Base-by-base conservation (phyloP, 2,888 invertebrate genomes). In the Dasypolia templi region DNA sequence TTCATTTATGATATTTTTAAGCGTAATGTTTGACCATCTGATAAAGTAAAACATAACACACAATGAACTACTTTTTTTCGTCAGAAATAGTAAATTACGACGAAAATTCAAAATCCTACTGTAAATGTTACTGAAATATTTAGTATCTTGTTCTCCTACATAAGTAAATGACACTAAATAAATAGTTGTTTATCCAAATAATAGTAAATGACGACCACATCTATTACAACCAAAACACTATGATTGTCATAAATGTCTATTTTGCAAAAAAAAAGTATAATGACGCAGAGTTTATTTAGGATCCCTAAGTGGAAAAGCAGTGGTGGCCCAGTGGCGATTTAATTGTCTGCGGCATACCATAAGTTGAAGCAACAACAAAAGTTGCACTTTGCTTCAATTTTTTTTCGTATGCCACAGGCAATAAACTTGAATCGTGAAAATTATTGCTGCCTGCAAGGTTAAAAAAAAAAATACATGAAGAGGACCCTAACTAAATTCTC, bases 1-100 rank as follows among this genome's bases (percentile, higher is more conserved):
- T 58, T 72, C 39, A 35, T 64, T 79, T 77, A 42, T 22, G 56
- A 72, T 66, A 35, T 72, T 79, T 75, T 44, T 53, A 39, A 39
- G 14, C 14, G 42, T 62, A 3, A n/a, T 19, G 4, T 26, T 11
- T 39, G 14, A 68, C 12, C 14, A 22, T 1, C 29, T 17, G 22
- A 19, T 42, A 29, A 6, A 22, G 61, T 55, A 19, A 35, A 51
- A 65, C 17, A 35, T 35, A 17, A 35, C 11, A 4, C 63, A 17
- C 17, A 3, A 39, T 19, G 2, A 14, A 62, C 5, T 17, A 62
- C 6, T 22, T 19, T 39, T n/a, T 67, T 2, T 61, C 29, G 22
- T 1, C 12, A n/a, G 6, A n/a, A 32, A 12, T 39, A 19, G n/a
- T 32, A 12, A 62, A 61, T 61, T 17, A 29, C 19, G 19, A 19